phyloP scores from a whole-genome alignment of 2,888 invertebrate species.

The Eilema caniola region DNA sequence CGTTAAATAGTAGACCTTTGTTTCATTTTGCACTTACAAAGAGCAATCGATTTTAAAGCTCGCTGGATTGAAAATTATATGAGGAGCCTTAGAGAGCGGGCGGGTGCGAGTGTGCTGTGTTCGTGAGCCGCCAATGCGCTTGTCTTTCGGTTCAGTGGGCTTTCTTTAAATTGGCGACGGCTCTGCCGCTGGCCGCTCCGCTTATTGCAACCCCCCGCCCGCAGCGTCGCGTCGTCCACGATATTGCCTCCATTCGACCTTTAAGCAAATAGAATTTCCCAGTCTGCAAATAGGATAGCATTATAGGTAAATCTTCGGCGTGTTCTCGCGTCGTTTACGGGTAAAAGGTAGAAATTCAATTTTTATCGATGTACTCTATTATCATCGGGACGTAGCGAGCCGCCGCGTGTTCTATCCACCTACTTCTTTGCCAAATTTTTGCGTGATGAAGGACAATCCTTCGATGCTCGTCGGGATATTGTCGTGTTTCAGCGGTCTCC shows the following conservation, averaged over 20 bases:
- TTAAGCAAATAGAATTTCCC: slow-evolving; percentile 85
- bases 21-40: slow-evolving; percentile 84
- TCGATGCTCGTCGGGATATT: slow-evolving; percentile 76
- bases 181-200: slow-evolving; percentile 81
- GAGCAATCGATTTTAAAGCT: slow-evolving; percentile 86
- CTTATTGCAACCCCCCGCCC: slow-evolving; percentile 84
- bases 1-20: slow-evolving; percentile 65
- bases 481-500: slow-evolving; percentile 69
- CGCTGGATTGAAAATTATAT: slow-evolving; percentile 87
- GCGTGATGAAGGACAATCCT: slow-evolving; percentile 81
- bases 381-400: slow-evolving; percentile 58
- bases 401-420: slow-evolving; percentile 42
- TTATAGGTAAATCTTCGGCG: slow-evolving; percentile 78
- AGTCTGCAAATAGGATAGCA: slow-evolving; percentile 82
- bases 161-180: slow-evolving; percentile 88
- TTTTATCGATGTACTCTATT: slow-evolving; percentile 72
- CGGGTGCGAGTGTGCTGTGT: slow-evolving; percentile 72
- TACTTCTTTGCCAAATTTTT: slow-evolving; percentile 68
- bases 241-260: slow-evolving; percentile 86
- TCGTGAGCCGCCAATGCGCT: slow-evolving; percentile 87
- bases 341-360: slow-evolving; percentile 75
- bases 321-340: slow-evolving; percentile 70
- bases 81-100: slow-evolving; percentile 80
- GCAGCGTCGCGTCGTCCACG: slow-evolving; percentile 83
- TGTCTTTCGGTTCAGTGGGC: slow-evolving; percentile 88